phyloP scores from a whole-genome alignment of 1,140 invertebrate species.

The Aphaenogaster floridana region DNA sequence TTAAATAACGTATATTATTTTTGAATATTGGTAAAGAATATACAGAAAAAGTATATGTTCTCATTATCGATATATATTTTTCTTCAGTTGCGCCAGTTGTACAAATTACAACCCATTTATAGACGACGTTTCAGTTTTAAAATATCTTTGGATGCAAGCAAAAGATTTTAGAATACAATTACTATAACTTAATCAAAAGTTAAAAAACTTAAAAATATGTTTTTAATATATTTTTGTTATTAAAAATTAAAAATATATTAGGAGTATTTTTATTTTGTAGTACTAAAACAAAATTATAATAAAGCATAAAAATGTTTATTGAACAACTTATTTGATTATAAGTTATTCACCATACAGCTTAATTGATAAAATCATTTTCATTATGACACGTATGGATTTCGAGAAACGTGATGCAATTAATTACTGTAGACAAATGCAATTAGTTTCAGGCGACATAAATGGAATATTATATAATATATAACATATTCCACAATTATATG shows the following conservation, averaged over 20 bases:
- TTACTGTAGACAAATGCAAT: background rate
- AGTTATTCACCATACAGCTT: background rate
- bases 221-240: background rate
- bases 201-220: background rate
- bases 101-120: background rate
- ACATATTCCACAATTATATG: background rate
- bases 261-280: background rate
- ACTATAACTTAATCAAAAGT: background rate
- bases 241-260: background rate
- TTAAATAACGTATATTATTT: constrained; percentile 13
- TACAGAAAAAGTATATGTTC: background rate
- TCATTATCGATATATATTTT: background rate
- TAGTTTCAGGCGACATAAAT: background rate
- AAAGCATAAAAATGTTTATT: background rate
- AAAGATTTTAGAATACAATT: background rate
- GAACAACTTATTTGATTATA: background rate
- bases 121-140: background rate
- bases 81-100: background rate
- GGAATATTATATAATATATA: background rate
- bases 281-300: constrained; percentile 9
- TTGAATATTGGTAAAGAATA: background rate
- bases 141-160: background rate
- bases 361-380: constrained; percentile 6
- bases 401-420: background rate
- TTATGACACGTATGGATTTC: background rate